Percentiles rank a stretch among this genome's conserved stretches.
phyloP scores from a whole-genome alignment of 2,888 invertebrate species.

The Fragum fragum region DNA sequence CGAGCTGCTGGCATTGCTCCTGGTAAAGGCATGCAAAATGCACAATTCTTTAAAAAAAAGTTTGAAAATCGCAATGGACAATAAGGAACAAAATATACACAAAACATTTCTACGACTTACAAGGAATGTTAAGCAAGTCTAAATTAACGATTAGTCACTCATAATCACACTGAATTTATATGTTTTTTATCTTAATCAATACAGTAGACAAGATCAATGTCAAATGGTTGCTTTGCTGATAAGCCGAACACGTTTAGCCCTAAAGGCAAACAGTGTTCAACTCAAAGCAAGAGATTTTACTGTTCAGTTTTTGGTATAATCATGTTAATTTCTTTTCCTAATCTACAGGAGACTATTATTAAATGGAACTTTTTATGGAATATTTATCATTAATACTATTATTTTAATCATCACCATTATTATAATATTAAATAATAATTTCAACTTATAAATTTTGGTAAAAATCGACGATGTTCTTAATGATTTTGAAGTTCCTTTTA shows the following conservation, averaged over 20 bases:
- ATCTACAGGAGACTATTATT: too few relatives aligned
- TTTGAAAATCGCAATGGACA: background rate
- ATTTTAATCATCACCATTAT: too few relatives aligned
- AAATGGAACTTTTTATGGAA: too few relatives aligned
- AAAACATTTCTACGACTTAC: background rate
- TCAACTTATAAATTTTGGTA: background rate
- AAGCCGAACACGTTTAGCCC: background rate
- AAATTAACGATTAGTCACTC: background rate
- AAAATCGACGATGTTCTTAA: too few relatives aligned
- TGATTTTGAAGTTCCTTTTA: background rate
- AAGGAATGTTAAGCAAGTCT: background rate
- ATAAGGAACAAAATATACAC: background rate
- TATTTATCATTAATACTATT: too few relatives aligned
- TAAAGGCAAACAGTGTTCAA: constrained; percentile 20
- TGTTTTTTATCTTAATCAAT: background rate
- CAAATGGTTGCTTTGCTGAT: background rate
- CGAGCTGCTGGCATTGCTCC: background rate
- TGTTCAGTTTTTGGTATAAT: background rate
- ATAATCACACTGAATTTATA: background rate
- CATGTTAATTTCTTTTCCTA: background rate
- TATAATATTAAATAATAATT: background rate
- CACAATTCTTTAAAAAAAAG: too few relatives aligned
- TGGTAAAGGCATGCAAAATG: background rate
- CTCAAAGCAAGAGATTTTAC: background rate
- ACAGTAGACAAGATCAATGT: background rate